Percentiles rank a stretch among this genome's conserved stretches.
phyloP scores from a whole-genome alignment of 2,113 vertebrate genomes.

The Cavia porcellus region DNA sequence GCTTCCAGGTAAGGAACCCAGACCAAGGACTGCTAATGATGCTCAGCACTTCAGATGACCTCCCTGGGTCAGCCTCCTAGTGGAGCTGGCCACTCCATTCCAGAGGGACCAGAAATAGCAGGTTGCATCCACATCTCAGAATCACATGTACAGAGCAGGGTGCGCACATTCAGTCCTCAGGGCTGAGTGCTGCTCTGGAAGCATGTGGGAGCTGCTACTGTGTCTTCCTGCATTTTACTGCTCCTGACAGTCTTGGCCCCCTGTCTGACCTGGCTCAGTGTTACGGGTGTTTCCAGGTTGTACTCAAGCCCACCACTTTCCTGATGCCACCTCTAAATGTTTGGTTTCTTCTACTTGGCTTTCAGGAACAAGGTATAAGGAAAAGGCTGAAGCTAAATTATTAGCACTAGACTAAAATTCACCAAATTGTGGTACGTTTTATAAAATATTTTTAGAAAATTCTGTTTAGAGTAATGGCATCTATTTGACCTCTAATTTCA shows the following conservation, averaged over 20 bases:
- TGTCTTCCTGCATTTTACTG: too few relatives aligned
- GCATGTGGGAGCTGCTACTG: too few relatives aligned
- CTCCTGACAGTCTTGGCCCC: background rate
- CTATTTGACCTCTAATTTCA: background rate
- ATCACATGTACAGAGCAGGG: too few relatives aligned
- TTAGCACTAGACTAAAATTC: background rate
- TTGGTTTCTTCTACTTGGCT: background rate
- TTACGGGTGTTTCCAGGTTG: background rate
- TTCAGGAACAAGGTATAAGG: background rate
- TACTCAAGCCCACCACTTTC: background rate
- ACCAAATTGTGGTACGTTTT: background rate
- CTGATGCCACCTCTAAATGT: background rate
- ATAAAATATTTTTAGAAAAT: background rate
- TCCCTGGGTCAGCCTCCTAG: too few relatives aligned
- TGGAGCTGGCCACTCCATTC: too few relatives aligned
- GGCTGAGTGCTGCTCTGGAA: too few relatives aligned
- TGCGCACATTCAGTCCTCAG: too few relatives aligned
- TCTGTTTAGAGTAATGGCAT: background rate
- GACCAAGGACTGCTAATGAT: background rate
- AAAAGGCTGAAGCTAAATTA: background rate
- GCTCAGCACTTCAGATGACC: too few relatives aligned
- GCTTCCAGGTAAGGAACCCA: slow-evolving; percentile 93
- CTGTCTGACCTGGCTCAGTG: background rate
- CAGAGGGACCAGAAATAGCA: too few relatives aligned
- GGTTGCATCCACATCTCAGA: too few relatives aligned